Conservation (phyloP, 1,140 invertebrate species). For the Drosophila lacteicornis region DNA sequence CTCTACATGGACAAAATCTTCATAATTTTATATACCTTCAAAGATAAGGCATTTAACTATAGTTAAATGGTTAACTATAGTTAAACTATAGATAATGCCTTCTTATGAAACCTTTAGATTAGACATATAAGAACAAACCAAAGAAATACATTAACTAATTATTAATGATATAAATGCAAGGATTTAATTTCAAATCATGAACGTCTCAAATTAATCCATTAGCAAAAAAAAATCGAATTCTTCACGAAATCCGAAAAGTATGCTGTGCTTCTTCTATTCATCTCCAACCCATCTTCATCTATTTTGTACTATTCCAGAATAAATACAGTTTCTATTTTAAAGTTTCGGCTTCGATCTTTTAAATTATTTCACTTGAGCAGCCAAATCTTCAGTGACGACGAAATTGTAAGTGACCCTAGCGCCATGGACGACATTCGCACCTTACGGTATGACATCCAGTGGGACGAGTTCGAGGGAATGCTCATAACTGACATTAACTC, state of each 20-base stretch:
- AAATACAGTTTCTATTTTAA: background rate
- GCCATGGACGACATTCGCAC: slow-evolving; percentile 51
- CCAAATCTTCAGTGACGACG: slow-evolving; percentile 27
- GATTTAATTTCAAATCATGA: too few species aligned
- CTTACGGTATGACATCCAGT: slow-evolving; percentile 50
- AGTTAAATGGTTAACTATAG: too few species aligned
- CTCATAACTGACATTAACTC: slow-evolving; percentile 64
- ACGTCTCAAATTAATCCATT: background rate
- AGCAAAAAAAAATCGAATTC: background rate
- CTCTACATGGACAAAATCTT: too few species aligned
- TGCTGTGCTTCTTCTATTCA: slow-evolving; percentile 13
- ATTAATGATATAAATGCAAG: too few species aligned
- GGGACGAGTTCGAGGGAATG: slow-evolving; percentile 50
- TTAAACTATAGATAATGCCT: too few species aligned
- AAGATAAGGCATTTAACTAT: too few species aligned
- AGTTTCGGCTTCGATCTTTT: background rate
- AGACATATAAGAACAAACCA: too few species aligned
- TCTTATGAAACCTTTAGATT: too few species aligned
- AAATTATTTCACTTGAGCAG: background rate
- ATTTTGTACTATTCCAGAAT: background rate
- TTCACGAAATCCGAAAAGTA: slow-evolving; percentile 24
- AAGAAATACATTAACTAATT: too few species aligned
- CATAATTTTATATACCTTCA: too few species aligned
- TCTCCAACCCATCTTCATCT: background rate
- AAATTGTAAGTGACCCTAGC: slow-evolving; percentile 15